Base-by-base conservation (phyloP, 1,140 invertebrate species). In the Sarcophaga bullata region DNA sequence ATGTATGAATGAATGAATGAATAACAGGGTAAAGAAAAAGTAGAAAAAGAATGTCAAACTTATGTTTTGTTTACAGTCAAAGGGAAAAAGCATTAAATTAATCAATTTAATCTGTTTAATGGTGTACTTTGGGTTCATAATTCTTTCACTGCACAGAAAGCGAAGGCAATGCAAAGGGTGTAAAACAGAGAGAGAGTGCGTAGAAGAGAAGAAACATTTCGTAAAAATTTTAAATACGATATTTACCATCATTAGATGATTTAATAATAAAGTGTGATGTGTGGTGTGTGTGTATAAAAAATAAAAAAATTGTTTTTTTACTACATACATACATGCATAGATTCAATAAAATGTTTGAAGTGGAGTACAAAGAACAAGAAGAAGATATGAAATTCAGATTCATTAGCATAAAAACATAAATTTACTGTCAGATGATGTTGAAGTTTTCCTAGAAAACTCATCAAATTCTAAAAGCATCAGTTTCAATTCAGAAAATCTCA, bases 31-130 rank as follows among this genome's bases (percentile, higher is more conserved):
- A 37, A 37, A 37, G 25, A 17, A 1, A 47, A 0, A 10, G 8
- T 10, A 75, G 2, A 15, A 15, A n/a, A 75, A 73, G 72, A 48
- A 11, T 47, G n/a, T 13, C 47, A 48, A 75, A 75, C 73, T 75
- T 75, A 75, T 75, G 73, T 47, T 48, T 49, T 75, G 73, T 47
- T 48, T 49, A 17, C 25, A 75, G 9, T 75, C 72, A 73, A 13
- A 75, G 15, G 25, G 25, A 4, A 17, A 48, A 78, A 84, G 84
- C 85, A 87, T 88, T 85, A 83, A 88, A 88, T 88, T 88, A 88
- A 88, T 88, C 87, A 88, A 88, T 88, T 88, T 88, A 86, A 88
- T 85, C 86, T 83, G 80, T 85, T 85, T 83, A 85, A 84, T 85
- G 50, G 13, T 81, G 62, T 68, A 58, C 54, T 15, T 19, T 8